A percentile compares a stretch with the other conserved stretches of the same genome.
Evolutionary conservation across 2,797 vertebrate species (phyloP).

Genomic region (Silurus lanzhouensis): DNA sequence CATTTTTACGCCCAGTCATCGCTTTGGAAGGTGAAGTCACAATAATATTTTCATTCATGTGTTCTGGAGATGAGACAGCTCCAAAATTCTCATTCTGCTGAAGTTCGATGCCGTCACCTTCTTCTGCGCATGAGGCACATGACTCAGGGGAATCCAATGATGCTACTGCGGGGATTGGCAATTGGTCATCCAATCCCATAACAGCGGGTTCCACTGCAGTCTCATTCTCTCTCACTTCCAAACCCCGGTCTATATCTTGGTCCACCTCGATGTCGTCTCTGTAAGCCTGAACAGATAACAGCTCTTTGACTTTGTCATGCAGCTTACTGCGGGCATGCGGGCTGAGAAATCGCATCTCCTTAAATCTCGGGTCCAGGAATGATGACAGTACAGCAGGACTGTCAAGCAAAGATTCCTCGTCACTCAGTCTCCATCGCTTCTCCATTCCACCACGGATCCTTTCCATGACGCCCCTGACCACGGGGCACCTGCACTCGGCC

Average conservation of each 20-base stretch:
- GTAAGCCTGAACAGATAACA: slow-evolving; percentile 59
- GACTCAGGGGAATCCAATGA: slow-evolving; percentile 63
- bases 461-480: slow-evolving; percentile 59
- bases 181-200: slow-evolving; percentile 46
- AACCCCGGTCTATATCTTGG: slow-evolving; percentile 32
- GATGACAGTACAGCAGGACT: slow-evolving; percentile 66
- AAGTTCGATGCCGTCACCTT: slow-evolving; percentile 58
- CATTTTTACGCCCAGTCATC: slow-evolving; percentile 36
- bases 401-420: slow-evolving; percentile 62
- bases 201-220: slow-evolving; percentile 37
- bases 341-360: slow-evolving; percentile 72
- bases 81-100: slow-evolving; percentile 52
- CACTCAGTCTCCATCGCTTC: slow-evolving; percentile 62
- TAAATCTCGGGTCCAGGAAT: slow-evolving; percentile 73
- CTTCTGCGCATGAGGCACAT: slow-evolving; percentile 57
- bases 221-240: slow-evolving; percentile 46
- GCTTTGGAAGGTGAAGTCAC: slow-evolving; percentile 41
- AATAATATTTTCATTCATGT: slow-evolving; percentile 37
- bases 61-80: slow-evolving; percentile 45
- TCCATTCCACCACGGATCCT: slow-evolving; percentile 63
- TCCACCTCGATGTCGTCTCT: slow-evolving; percentile 31
- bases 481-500: slow-evolving; percentile 57
- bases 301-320: slow-evolving; percentile 62
- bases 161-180: slow-evolving; percentile 48
- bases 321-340: slow-evolving; percentile 63